Base-by-base conservation (phyloP, 1,140 invertebrate genomes). In the Brachionus koreanus region DNA sequence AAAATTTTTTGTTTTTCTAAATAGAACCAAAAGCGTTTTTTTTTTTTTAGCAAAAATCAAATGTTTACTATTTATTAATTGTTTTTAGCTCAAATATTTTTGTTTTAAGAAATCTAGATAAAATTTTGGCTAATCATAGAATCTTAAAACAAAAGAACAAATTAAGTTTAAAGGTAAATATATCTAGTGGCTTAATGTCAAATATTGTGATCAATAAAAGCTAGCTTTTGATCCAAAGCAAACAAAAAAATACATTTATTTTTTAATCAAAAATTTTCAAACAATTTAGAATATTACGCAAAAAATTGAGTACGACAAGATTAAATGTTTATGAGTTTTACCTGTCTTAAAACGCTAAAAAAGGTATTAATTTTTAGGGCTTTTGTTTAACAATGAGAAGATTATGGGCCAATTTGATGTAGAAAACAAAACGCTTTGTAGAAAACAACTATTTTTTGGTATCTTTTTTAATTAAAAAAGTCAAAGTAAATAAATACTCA, bases 381-480 rank as follows among this genome's bases (percentile, higher is more conserved):
- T 57, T 57, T 57, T 57, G 49, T 57, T 57, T 57, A 57, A 16
- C 19, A 57, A 57, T 25, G n/a, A 19, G 7, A 57, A 19, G 49
- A 57, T 23, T 57, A 57, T 57, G 49, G 7, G 19, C 49, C 16
- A 23, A 57, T 57, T 57, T 57, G 19, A 57, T 57, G 49, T 57
- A 57, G 19, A 57, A 57, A 57, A 25, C 49, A 57, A 57, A 57
- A 57, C 49, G 49, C n/a, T 57, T 57, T 23, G 19, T n/a, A 57
- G 19, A 23, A 23, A 23, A 57, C 49, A 57, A 57, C n/a, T 6
- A 57, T 57, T 57, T 57, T 57, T 57, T 9, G 49, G 49, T 57
- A 57, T 57, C 49, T 19, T 57, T 57, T 57, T 57, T 57, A 57
- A 57, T 57, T 57, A 57, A 57, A 52, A 57, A 57, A 57, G 49